A percentile compares a stretch with the other conserved stretches of the same genome.
Conservation (phyloP, 2,113 vertebrate species). For the Oceanites oceanicus region DNA sequence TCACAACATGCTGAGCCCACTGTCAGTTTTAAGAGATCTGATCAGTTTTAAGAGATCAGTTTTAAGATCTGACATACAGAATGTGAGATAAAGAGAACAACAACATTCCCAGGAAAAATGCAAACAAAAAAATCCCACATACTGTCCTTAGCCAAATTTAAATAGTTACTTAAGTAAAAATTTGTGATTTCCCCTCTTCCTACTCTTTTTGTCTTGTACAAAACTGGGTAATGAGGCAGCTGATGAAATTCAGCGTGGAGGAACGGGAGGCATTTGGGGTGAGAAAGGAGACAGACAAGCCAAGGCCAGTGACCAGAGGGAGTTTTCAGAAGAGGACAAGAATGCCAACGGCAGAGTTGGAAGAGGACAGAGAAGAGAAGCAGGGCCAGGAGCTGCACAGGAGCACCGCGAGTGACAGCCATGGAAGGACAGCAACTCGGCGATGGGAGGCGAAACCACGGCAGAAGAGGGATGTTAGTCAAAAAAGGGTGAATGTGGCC, state of each 20-base stretch:
- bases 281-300: not conserved
- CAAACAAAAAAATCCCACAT: not conserved
- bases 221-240: not conserved
- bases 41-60: not conserved
- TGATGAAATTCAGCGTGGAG: not conserved
- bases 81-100: not conserved
- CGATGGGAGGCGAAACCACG: fast-evolving
- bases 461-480: not conserved
- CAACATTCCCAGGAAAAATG: not conserved
- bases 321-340: not conserved
- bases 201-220: not conserved
- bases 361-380: not conserved
- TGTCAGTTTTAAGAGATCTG: not conserved
- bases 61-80: not conserved
- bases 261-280: fast-evolving
- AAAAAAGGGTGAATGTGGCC: not conserved
- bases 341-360: not conserved
- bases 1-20: not conserved
- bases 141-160: not conserved
- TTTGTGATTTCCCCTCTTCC: not conserved
- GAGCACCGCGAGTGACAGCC: not conserved
- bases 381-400: not conserved
- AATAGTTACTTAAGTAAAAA: not conserved
- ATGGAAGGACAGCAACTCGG: not conserved
- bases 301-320: not conserved